Conservation (phyloP, 2,888 invertebrate genomes). For the Vanessa cardui region DNA sequence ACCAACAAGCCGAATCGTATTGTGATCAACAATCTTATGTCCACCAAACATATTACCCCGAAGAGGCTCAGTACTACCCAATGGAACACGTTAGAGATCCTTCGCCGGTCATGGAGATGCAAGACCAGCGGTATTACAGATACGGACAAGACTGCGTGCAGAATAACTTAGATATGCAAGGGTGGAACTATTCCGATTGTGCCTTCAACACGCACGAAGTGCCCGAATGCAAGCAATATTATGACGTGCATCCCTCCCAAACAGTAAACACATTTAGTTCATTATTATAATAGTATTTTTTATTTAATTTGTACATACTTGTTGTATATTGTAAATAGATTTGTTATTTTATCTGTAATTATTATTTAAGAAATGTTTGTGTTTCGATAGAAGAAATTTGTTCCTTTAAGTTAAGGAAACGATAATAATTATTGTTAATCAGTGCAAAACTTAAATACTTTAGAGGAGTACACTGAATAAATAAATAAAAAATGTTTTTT, state of each 20-base stretch:
- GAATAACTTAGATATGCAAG: slow-evolving; percentile 60
- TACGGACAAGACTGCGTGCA: slow-evolving; percentile 68
- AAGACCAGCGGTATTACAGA: slow-evolving; percentile 69
- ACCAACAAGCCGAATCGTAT: slow-evolving; percentile 69
- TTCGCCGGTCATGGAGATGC: slow-evolving; percentile 63
- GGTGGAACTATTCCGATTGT: slow-evolving; percentile 71
- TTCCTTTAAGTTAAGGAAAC: slow-evolving; percentile 36
- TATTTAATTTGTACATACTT: slow-evolving; percentile 37
- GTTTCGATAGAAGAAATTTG: slow-evolving; percentile 26
- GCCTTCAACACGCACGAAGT: slow-evolving; percentile 61
- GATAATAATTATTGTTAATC: slow-evolving; percentile 25
- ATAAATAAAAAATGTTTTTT: slow-evolving; percentile 57
- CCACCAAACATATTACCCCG: slow-evolving; percentile 69
- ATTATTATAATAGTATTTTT: slow-evolving; percentile 60
- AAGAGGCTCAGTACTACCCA: slow-evolving; percentile 72
- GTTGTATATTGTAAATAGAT: slow-evolving; percentile 58
- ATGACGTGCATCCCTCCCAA: slow-evolving; percentile 64
- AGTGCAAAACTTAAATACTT: slow-evolving; percentile 32
- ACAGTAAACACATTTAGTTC: slow-evolving; percentile 63
- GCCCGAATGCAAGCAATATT: slow-evolving; percentile 67
- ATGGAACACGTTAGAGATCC: slow-evolving; percentile 61
- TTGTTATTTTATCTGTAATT: slow-evolving; percentile 40
- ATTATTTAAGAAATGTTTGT: slow-evolving; percentile 14
- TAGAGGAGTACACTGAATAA: slow-evolving; percentile 40
- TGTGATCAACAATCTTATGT: slow-evolving; percentile 69